Percentiles rank a stretch among this genome's conserved stretches.
Conservation (phyloP, 2,113 vertebrate genomes). For the Azemiops feae region DNA sequence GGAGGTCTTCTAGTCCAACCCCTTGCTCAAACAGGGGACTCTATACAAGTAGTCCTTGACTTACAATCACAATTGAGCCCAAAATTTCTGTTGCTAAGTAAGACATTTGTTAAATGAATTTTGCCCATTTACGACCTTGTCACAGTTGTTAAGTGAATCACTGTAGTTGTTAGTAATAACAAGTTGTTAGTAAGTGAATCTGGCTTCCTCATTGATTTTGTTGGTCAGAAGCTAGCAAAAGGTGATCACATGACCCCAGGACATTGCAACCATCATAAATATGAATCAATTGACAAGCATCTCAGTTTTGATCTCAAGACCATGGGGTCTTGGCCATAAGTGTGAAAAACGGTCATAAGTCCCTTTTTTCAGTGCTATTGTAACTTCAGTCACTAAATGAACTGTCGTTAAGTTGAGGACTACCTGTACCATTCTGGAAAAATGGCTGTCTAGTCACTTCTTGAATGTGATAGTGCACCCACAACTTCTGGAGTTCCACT, state of each 20-base stretch:
- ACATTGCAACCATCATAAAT: not conserved
- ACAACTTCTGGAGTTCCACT: not conserved
- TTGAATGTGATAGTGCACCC: not conserved
- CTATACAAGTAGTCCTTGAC: too few species aligned
- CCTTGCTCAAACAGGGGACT: too few species aligned
- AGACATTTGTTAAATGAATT: not conserved
- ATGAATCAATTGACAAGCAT: not conserved
- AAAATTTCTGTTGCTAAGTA: not conserved
- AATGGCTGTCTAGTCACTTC: not conserved
- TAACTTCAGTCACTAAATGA: not conserved
- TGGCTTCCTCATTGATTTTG: not conserved
- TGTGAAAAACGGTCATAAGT: not conserved
- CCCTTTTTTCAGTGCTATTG: not conserved
- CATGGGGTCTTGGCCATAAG: not conserved
- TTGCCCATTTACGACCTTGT: too few species aligned
- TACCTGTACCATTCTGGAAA: not conserved
- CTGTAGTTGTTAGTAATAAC: not conserved
- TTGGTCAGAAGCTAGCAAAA: not conserved
- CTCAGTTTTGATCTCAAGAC: not conserved
- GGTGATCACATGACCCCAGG: not conserved
- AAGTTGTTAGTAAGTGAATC: too few species aligned
- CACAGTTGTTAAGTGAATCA: not conserved
- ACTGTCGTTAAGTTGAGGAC: not conserved
- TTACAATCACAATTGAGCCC: not conserved
- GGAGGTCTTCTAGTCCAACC: not conserved